A percentile compares a stretch with the other conserved stretches of the same genome.
Conservation (phyloP, 2,113 vertebrate genomes). For the Mus spicilegus region DNA sequence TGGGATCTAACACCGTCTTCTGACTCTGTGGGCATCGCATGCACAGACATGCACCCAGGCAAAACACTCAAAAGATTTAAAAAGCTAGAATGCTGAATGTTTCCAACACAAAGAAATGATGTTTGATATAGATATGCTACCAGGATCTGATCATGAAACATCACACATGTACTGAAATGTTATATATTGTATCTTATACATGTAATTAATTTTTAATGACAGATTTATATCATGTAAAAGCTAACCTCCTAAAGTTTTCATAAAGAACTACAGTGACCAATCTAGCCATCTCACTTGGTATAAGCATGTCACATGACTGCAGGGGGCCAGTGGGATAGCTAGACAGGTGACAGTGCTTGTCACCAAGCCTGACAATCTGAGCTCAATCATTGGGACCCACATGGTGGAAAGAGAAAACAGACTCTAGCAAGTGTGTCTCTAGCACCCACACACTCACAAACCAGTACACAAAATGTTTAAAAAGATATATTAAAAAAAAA, state of each 20-base stretch:
- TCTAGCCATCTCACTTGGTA: background rate
- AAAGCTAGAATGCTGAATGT: background rate
- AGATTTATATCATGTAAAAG: background rate
- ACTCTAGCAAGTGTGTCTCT: background rate
- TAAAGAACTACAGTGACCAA: background rate
- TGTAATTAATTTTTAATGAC: background rate
- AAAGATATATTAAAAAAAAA: background rate
- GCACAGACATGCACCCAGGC: background rate
- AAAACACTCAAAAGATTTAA: background rate
- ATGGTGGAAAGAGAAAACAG: background rate
- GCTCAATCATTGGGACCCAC: background rate
- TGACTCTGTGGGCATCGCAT: background rate
- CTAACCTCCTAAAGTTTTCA: background rate
- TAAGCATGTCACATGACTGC: background rate
- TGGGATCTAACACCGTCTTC: background rate
- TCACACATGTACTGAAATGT: background rate
- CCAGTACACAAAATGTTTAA: background rate
- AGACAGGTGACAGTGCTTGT: background rate
- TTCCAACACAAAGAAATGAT: background rate
- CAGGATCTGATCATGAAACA: background rate
- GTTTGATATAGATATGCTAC: background rate
- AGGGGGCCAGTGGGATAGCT: background rate
- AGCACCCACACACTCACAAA: background rate
- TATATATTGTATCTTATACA: background rate
- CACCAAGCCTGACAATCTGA: background rate